Base-by-base conservation (phyloP, 2,113 vertebrate genomes). In the Hyperopisus bebe region DNA sequence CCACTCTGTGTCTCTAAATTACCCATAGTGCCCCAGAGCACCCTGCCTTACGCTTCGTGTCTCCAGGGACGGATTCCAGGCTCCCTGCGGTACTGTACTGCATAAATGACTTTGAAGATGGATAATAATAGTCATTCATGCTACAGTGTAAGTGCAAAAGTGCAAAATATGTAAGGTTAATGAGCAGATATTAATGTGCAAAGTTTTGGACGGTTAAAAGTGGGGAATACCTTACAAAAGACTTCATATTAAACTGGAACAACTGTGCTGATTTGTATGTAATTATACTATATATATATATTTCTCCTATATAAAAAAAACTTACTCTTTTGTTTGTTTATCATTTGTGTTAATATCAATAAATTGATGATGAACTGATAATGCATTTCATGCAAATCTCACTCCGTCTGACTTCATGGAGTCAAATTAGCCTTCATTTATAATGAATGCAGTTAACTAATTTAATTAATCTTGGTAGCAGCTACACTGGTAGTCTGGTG, bases 371-470 rank as follows among this genome's bases (percentile, higher is more conserved):
- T 39, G 50, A 31, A 27, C 53, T 13, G 31, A 17, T 87, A 55
- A 87, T 53, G 8, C 85, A 27, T 87, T 47, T 9, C 39, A 35
- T 87, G 47, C 7, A 87, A 47, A 88, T 62, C 19, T n/a, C 35
- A 31, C 42, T 88, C 5, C 11, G 1, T 53, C 17, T 88, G 35
- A 62, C 35, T n/a, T 66, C 39, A 44, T 31, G 35, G 10, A 27
- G 58, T 62, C 39, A 66, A 66, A 87, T 53, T 42, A 87, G 50
- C 31, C 85, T 55, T 87, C 48, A 55, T 87, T 87, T 39, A 55
- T 87, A 87, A 87, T 87, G 39, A 87, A 51, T 17, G n/a, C 74
- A 80, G 47, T 31, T 86, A 86, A 86, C 47, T 86, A 31, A 17
- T 70, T 70, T 70, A 86, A 86, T 86, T 47, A 46, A 50, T 87